phyloP scores from a whole-genome alignment of 2,797 vertebrate genomes.

The Coilia nasus region DNA sequence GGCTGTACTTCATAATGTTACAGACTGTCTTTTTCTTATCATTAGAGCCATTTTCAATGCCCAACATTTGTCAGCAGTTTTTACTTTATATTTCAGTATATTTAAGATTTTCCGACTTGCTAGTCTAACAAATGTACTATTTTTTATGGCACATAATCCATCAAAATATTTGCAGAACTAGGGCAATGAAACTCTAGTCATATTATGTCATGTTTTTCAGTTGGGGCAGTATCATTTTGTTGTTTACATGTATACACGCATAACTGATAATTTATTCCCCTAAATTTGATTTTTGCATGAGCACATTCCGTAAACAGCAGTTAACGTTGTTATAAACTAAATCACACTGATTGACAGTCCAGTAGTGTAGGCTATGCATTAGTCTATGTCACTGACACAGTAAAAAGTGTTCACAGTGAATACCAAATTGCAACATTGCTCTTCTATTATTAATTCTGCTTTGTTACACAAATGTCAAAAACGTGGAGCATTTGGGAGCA shows the following conservation, averaged over 20 bases:
- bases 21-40: no score
- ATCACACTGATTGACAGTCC: not conserved
- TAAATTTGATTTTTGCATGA: not conserved
- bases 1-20: no score
- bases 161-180: slow-evolving; percentile 65
- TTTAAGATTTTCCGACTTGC: slow-evolving; percentile 72
- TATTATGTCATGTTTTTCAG: not conserved
- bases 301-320: not conserved
- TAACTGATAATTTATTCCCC: not conserved
- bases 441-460: slow-evolving; percentile 19
- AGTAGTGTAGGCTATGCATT: slow-evolving; percentile 34
- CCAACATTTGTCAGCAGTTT: slow-evolving; percentile 53
- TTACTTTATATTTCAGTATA: slow-evolving; percentile 76
- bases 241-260: not conserved
- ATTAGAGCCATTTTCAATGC: no score
- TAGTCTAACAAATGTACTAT: slow-evolving; percentile 68
- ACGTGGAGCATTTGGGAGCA: not conserved
- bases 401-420: slow-evolving; percentile 40
- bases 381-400: slow-evolving; percentile 52
- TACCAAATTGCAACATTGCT: not conserved
- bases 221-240: not conserved
- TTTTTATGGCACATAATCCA: slow-evolving; percentile 73
- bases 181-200: not conserved
- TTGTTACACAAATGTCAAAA: slow-evolving; percentile 12
- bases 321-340: not conserved